Evolutionary conservation across 2,888 invertebrate species (phyloP).

Genomic region (Halocaridina rubra): DNA sequence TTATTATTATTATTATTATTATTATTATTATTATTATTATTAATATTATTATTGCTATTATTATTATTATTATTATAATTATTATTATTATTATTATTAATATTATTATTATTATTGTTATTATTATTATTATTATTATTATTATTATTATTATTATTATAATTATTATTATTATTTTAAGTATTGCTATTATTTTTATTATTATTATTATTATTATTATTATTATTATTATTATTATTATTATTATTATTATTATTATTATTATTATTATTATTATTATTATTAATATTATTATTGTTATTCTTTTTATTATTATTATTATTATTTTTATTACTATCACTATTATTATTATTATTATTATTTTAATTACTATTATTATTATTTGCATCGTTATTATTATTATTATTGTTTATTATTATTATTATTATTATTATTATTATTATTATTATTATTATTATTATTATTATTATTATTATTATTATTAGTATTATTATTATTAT

Average conservation of each 20-base stretch:
- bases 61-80: too few species aligned
- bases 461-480: not conserved
- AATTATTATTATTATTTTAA: not conserved
- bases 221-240: not conserved
- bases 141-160: not conserved
- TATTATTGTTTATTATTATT: not conserved
- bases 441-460: not conserved
- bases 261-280: not conserved
- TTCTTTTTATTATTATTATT: not conserved
- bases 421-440: not conserved
- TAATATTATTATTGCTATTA: not conserved
- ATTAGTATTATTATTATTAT: not conserved
- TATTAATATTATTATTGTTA: not conserved
- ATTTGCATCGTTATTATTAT: not conserved
- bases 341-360: not conserved
- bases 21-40: not conserved
- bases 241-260: not conserved
- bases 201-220: not conserved
- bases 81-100: not conserved
- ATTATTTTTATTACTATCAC: not conserved
- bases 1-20: not conserved
- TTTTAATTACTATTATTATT: not conserved
- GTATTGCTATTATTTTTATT: not conserved
- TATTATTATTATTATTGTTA: not conserved
- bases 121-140: not conserved